These are phyloP conservation scores for Clunio marinus DNA, from an alignment of 2,888 invertebrate genomes.

Conservation along the genomic window DNA sequence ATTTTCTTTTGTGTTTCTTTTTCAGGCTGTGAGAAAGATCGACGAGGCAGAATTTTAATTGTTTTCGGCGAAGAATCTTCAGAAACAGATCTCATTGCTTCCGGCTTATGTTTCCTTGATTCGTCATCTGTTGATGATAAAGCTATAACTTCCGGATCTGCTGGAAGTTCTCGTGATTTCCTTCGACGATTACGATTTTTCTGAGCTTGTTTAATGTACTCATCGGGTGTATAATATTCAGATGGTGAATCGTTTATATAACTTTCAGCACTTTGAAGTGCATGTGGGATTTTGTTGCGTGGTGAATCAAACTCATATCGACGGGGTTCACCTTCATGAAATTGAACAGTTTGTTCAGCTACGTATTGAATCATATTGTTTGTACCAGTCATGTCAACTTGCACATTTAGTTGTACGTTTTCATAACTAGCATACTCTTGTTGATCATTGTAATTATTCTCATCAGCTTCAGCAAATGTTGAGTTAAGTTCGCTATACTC, in stretches of 20 bases:
- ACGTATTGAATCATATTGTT: not conserved
- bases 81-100: slow-evolving; percentile 50
- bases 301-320: slow-evolving; percentile 2
- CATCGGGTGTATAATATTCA: slow-evolving; percentile 42
- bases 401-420: not conserved
- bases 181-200: slow-evolving; percentile 42
- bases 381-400: not conserved
- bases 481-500: slow-evolving; percentile 33
- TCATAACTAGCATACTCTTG: slow-evolving; percentile 24
- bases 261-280: slow-evolving; percentile 41
- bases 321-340: not conserved
- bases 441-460: slow-evolving; percentile 30
- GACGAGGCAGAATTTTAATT: slow-evolving; percentile 48
- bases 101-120: slow-evolving; percentile 46
- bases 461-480: slow-evolving; percentile 38
- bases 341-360: slow-evolving; percentile 13
- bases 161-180: slow-evolving; percentile 40
- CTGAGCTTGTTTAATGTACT: slow-evolving; percentile 40
- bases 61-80: slow-evolving; percentile 48
- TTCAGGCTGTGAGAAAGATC: slow-evolving; percentile 51
- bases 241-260: slow-evolving; percentile 40
- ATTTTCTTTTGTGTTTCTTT: slow-evolving; percentile 47
- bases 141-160: slow-evolving; percentile 40
- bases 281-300: not conserved
- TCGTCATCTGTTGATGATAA: slow-evolving; percentile 40